Evolutionary conservation across 1,140 invertebrate genomes (phyloP).

Genomic region (Bombus sylvicola): DNA sequence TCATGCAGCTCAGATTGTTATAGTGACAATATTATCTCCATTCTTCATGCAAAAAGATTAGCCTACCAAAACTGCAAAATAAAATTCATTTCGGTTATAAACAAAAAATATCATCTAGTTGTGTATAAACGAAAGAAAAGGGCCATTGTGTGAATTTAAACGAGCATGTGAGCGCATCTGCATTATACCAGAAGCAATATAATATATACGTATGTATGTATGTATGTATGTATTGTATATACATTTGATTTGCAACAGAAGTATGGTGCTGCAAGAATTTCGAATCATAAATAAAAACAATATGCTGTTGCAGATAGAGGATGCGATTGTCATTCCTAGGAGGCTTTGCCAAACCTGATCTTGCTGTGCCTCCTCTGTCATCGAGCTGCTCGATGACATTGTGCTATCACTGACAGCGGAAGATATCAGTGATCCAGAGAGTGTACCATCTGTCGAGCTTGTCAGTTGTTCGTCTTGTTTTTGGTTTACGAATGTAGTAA

Average conservation of each 20-base stretch:
- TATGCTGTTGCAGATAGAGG: conserved; percentile 58
- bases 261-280: conserved; percentile 32
- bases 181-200: conserved; percentile 44
- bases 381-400: conserved; percentile 77
- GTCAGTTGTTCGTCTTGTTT: conserved; percentile 73
- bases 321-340: conserved; percentile 70
- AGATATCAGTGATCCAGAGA: conserved; percentile 77
- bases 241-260: conserved; percentile 30
- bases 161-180: conserved; percentile 18
- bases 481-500: conserved; percentile 66
- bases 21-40: conserved; percentile 60
- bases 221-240: conserved; percentile 8
- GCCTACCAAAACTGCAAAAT: conserved; percentile 59
- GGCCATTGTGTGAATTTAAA: conserved; percentile 22
- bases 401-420: conserved; percentile 78
- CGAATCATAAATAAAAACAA: conserved; percentile 22
- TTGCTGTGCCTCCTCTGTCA: conserved; percentile 78
- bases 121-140: conserved; percentile 23
- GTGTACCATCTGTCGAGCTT: conserved; percentile 73
- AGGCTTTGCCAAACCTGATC: conserved; percentile 79
- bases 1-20: conserved; percentile 72
- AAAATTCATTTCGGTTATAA: conserved; percentile 8
- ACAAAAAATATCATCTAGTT: conserved; percentile 1
- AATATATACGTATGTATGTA: not conserved
- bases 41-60: conserved; percentile 72